Conservation (phyloP, 2,888 invertebrate species). For the Antheraea yamamai region DNA sequence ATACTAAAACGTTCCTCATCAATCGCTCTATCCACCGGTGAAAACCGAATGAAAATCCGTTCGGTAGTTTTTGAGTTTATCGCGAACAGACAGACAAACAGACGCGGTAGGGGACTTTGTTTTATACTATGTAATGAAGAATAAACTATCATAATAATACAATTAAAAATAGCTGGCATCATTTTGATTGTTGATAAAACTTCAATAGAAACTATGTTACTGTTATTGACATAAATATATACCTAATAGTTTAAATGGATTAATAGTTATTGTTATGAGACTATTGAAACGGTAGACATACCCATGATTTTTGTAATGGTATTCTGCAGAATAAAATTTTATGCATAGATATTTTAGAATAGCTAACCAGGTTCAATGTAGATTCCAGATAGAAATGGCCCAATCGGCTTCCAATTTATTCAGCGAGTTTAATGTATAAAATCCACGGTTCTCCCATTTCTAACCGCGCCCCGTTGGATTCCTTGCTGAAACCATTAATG, state of each 20-base stretch:
- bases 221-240: too few relatives aligned
- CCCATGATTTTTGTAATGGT: constrained; percentile 34
- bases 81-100: too few relatives aligned
- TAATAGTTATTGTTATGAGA: not conserved
- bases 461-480: constrained; percentile 52
- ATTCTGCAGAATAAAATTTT: constrained; percentile 47
- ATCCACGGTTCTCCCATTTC: constrained; percentile 55
- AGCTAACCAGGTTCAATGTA: constrained; percentile 46
- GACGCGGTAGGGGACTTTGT: too few relatives aligned
- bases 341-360: constrained; percentile 50
- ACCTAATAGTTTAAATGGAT: not conserved
- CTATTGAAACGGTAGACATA: constrained; percentile 11
- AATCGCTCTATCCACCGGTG: too few relatives aligned
- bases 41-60: too few relatives aligned
- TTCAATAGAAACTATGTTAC: too few relatives aligned
- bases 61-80: too few relatives aligned
- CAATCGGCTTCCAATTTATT: constrained; percentile 72
- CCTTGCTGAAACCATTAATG: constrained; percentile 58
- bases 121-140: too few relatives aligned
- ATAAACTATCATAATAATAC: too few relatives aligned
- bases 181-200: too few relatives aligned
- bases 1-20: too few relatives aligned
- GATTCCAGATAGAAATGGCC: constrained; percentile 55
- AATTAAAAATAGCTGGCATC: too few relatives aligned
- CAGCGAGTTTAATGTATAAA: constrained; percentile 66